phyloP scores from a whole-genome alignment of 2,113 vertebrate genomes.

The Cyanoderma ruficeps region DNA sequence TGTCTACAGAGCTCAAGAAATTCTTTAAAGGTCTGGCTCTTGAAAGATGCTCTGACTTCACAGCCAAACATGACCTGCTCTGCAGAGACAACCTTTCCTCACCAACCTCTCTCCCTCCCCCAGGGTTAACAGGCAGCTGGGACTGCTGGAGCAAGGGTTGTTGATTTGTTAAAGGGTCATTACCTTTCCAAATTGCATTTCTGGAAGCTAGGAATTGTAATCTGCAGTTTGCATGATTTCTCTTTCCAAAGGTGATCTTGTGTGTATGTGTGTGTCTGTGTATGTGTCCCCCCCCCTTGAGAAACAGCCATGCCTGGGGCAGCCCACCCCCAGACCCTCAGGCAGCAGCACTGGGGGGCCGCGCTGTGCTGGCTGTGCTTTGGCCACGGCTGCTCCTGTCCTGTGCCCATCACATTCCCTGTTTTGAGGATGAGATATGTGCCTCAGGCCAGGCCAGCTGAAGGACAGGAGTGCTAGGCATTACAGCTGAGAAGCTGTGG shows the following conservation, averaged over 20 bases:
- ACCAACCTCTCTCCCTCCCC: not conserved
- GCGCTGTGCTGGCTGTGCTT: fast-evolving
- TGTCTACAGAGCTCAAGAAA: not conserved
- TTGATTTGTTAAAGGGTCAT: not conserved
- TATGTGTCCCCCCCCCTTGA: not conserved
- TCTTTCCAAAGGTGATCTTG: not conserved
- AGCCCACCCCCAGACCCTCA: not conserved
- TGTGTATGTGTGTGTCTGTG: not conserved
- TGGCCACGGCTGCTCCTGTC: not conserved
- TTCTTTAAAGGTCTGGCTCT: not conserved
- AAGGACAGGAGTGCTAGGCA: not conserved
- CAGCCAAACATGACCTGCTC: not conserved
- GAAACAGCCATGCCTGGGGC: fast-evolving
- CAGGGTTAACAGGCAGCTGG: not conserved
- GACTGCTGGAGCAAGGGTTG: not conserved
- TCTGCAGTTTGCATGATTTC: not conserved
- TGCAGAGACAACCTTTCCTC: not conserved
- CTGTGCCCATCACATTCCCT: not conserved
- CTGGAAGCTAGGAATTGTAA: not conserved
- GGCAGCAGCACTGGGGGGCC: fast-evolving
- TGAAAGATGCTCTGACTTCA: not conserved
- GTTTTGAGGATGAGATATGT: fast-evolving
- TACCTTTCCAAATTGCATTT: not conserved
- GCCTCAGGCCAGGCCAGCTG: not conserved
- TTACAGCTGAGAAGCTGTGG: not conserved